Conservation (phyloP, 2,888 invertebrate genomes). For the Hyalella azteca region DNA sequence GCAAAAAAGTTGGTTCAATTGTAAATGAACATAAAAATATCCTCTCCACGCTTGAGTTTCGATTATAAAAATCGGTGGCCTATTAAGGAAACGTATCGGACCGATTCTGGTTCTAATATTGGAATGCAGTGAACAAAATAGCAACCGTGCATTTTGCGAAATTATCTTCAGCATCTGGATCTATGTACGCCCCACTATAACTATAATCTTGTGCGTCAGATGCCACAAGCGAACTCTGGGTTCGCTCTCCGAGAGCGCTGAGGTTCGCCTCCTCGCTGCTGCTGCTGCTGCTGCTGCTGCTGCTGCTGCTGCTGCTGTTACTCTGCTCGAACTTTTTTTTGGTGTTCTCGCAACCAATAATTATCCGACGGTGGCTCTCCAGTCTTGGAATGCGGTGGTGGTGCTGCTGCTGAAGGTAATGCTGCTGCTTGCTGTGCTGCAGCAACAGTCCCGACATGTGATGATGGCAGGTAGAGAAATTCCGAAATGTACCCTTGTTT, state of each 20-base stretch:
- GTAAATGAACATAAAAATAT: too few species aligned
- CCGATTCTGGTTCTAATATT: too few species aligned
- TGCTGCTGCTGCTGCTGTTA: conserved; percentile 21
- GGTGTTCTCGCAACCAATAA: conserved; percentile 26
- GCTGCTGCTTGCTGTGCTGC: conserved; percentile 5
- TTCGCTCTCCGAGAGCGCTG: background rate
- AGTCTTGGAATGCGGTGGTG: conserved; percentile 33
- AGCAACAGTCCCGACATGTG: background rate
- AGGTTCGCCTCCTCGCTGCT: background rate
- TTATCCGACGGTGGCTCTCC: conserved; percentile 31
- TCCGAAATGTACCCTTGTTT: background rate
- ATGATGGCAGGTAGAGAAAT: background rate
- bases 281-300: background rate
- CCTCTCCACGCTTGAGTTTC: too few species aligned
- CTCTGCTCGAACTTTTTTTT: background rate
- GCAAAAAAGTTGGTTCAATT: too few species aligned
- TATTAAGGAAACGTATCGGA: too few species aligned
- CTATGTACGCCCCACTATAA: too few species aligned
- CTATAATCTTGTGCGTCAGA: too few species aligned
- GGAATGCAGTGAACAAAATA: too few species aligned
- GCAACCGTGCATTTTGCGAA: too few species aligned
- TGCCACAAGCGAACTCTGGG: background rate
- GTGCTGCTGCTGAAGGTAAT: conserved; percentile 20
- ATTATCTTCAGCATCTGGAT: too few species aligned
- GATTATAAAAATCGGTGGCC: too few species aligned